Percentiles rank a stretch among this genome's conserved stretches.
These are phyloP conservation scores for Alectura lathami DNA, from an alignment of 2,113 vertebrate genomes.

Conservation along the genomic window DNA sequence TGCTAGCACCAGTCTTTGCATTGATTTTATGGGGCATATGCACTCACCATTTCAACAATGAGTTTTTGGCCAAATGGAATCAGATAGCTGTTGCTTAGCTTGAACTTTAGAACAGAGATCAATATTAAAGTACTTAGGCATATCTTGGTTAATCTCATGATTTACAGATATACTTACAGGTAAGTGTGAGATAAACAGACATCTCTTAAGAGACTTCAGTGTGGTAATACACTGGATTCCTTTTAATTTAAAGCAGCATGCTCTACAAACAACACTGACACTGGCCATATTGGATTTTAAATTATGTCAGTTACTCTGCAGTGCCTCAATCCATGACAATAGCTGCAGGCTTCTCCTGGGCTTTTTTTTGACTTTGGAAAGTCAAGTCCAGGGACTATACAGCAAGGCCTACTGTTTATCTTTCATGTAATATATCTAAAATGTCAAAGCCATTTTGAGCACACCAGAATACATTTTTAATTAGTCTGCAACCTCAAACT, in stretches of 20 bases:
- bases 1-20: not conserved
- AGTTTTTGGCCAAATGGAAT: slow-evolving; percentile 26
- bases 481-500: not conserved
- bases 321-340: not conserved
- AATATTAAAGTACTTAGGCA: slow-evolving; percentile 46
- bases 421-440: not conserved
- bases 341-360: not conserved
- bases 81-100: slow-evolving; percentile 27
- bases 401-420: not conserved
- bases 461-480: not conserved
- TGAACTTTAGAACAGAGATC: slow-evolving; percentile 37
- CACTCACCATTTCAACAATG: not conserved
- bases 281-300: not conserved
- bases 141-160: slow-evolving; percentile 34
- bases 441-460: not conserved
- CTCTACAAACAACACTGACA: not conserved
- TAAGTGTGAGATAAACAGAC: slow-evolving; percentile 40
- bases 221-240: not conserved
- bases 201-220: not conserved
- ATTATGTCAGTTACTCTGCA: accelerated
- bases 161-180: slow-evolving; percentile 8
- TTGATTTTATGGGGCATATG: not conserved
- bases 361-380: not conserved
- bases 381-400: not conserved
- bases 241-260: not conserved